Percentiles rank a stretch among this genome's conserved stretches.
These are phyloP conservation scores for Probosciger aterrimus DNA, from an alignment of 2,113 vertebrate species.

Conservation along the genomic window DNA sequence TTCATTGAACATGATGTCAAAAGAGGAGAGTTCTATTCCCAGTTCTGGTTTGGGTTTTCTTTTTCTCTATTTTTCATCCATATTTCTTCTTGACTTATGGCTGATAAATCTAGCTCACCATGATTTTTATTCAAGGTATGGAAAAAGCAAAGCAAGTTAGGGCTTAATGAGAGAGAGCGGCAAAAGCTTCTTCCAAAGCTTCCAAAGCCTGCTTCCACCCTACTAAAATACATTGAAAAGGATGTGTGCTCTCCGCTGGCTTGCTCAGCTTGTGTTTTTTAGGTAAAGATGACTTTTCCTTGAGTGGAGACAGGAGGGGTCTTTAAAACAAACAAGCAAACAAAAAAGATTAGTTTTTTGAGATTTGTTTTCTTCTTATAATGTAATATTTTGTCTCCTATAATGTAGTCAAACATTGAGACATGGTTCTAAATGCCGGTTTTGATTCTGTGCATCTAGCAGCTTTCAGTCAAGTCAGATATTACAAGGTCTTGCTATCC, in stretches of 20 bases:
- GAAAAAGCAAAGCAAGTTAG: not conserved
- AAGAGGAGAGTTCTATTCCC: not conserved
- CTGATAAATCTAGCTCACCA: not conserved
- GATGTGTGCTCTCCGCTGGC: not conserved
- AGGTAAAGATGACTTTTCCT: not conserved
- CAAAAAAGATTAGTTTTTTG: not conserved
- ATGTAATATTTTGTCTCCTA: not conserved
- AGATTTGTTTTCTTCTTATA: not conserved
- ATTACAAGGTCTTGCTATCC: not conserved
- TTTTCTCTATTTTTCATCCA: fast-evolving
- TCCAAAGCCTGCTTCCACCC: not conserved
- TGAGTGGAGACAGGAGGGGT: not conserved
- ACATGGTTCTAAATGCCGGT: not conserved
- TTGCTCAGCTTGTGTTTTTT: not conserved
- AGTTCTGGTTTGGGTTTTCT: not conserved
- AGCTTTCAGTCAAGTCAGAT: not conserved
- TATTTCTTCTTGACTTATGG: not conserved
- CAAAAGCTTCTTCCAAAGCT: not conserved
- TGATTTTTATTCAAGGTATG: not conserved
- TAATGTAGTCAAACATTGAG: not conserved
- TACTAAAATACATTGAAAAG: not conserved
- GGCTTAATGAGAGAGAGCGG: not conserved
- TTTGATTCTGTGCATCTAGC: not conserved
- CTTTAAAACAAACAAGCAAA: not conserved
- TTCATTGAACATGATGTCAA: not conserved